A percentile compares a stretch with the other conserved stretches of the same genome.
Evolutionary conservation across 1,140 invertebrate species (phyloP).

Genomic region (Ceratosolen solmsi): DNA sequence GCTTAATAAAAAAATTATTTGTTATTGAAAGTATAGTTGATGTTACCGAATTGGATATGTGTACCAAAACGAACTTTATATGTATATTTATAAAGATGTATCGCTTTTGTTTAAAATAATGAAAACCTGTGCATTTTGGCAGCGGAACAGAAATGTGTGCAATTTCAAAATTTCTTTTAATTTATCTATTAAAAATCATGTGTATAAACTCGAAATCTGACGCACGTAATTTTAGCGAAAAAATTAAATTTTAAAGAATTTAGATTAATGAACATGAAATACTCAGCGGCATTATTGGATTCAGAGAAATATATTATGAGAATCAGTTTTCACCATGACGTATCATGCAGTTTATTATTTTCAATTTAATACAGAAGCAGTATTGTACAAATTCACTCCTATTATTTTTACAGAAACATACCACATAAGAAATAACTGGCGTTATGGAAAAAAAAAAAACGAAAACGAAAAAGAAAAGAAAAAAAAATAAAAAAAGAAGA

Average conservation of each 20-base stretch:
- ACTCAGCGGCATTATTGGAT: constrained; percentile 15
- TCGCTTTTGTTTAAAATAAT: constrained; percentile 34
- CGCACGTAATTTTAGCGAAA: constrained; percentile 10
- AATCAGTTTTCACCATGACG: constrained; percentile 29
- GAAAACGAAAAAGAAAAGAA: too few species aligned
- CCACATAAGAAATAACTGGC: constrained; percentile 30
- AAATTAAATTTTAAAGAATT: constrained; percentile 8
- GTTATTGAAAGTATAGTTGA: constrained; percentile 42
- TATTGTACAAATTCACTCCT: constrained; percentile 50
- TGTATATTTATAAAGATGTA: constrained; percentile 47
- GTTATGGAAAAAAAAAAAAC: too few species aligned
- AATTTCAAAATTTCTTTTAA: constrained; percentile 31
- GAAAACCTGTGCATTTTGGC: constrained; percentile 3
- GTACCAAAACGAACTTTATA: constrained; percentile 48
- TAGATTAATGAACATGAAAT: constrained; percentile 5
- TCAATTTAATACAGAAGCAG: constrained; percentile 35
- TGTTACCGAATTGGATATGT: constrained; percentile 50
- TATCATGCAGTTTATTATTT: constrained; percentile 19
- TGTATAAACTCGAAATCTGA: constrained; percentile 3
- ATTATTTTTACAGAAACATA: constrained; percentile 22
- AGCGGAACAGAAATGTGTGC: constrained; percentile 21
- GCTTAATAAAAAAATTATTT: constrained; percentile 37
- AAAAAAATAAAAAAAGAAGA: too few species aligned
- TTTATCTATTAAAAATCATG: neutral
- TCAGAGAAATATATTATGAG: neutral